Evolutionary conservation across 2,888 invertebrate genomes (phyloP), one percentile per base, ranked within the genome.

Genomic region (Rotaria sp.): DNA sequence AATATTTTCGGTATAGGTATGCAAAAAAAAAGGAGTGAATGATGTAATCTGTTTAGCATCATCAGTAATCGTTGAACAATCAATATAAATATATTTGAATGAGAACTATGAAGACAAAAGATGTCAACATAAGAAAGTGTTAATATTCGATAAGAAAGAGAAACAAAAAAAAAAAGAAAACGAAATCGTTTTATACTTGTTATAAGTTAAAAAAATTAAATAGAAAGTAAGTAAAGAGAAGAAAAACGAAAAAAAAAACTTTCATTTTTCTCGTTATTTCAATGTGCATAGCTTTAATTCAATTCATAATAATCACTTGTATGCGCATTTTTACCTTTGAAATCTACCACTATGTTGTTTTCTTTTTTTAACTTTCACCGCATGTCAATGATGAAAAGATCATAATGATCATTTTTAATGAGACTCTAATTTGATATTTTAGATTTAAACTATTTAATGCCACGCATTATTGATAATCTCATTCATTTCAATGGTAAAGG

Each of bases 391-490:
- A 67, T 59, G 30, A 67, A 67, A 67, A 38, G 35, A 67, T 67
- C 35, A 35, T 67, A 18, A 35, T 35, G 67, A 67, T 67, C 21
- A 26, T 18, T 67, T 67, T 35, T 67, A 67, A 67, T 67, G 67
- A 67, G 67, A 67, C 5, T 26, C 7, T 26, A 38, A 67, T 38
- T 67, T 35, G 35, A 67, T 67, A 35, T 67, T 67, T 45, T 80
- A 45, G 45, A 80, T 80, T 45, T 21, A n/a, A 80, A 45, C 1
- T 80, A 8, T 80, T 15, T 26, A 11, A 80, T 80, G 80, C 80
- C 80, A 45, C 80, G 80, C 26, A 26, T 80, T 13, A 80, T 80
- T 8, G 80, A 80, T 45, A 80, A 80, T 80, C n/a, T 80, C 8
- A 15, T 80, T 0, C 41, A 80, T 80, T 80, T 80, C 26, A 80